Conservation (phyloP, 2,113 vertebrate genomes). For the Alces alces region DNA sequence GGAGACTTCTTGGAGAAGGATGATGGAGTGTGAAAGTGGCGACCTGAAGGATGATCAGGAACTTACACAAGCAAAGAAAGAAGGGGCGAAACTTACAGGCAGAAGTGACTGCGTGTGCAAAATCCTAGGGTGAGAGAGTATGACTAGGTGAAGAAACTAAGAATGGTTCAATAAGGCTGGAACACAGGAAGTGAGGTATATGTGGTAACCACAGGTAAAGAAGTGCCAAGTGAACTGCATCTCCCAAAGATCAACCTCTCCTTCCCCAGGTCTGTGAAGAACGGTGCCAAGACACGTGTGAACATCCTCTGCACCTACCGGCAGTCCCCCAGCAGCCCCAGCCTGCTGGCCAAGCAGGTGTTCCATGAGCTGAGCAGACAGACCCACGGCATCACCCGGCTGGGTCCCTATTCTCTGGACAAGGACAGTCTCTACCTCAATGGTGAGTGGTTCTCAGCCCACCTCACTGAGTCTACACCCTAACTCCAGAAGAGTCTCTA, state of each 20-base stretch:
- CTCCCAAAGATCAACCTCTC: neutral
- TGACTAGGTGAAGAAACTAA: neutral
- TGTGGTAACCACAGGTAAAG: neutral
- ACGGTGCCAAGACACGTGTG: slow-evolving; percentile 33
- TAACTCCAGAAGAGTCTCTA: neutral
- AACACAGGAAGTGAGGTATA: rapidly evolving
- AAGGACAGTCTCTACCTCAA: slow-evolving; percentile 74
- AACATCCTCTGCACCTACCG: slow-evolving; percentile 69
- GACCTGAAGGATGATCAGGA: neutral
- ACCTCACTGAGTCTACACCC: neutral
- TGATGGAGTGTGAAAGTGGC: neutral
- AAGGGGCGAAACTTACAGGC: neutral
- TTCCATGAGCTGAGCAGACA: slow-evolving; percentile 71
- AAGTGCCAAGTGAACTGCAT: neutral
- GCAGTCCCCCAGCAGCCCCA: neutral
- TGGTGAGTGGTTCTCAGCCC: neutral
- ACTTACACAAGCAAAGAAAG: neutral
- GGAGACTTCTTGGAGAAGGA: neutral
- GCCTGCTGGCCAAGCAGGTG: slow-evolving; percentile 37
- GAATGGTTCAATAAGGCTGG: neutral
- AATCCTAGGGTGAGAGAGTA: neutral
- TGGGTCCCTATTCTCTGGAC: slow-evolving; percentile 76
- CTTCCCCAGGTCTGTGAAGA: slow-evolving; percentile 56
- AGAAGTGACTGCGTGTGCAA: neutral
- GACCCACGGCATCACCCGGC: slow-evolving; percentile 25